phyloP scores from a whole-genome alignment of 2,113 vertebrate species.

The Scortum barcoo region DNA sequence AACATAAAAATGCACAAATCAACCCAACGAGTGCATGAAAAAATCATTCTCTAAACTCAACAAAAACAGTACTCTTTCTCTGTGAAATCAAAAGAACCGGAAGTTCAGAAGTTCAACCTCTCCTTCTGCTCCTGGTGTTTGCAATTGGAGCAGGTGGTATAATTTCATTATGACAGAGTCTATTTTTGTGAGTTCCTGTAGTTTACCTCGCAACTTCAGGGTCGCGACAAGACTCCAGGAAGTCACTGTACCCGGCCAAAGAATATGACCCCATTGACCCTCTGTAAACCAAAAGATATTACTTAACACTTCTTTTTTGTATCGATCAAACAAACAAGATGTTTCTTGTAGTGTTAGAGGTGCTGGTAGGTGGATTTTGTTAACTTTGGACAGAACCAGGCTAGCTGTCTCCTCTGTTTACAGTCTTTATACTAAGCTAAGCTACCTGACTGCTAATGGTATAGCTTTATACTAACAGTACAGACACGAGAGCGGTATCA shows the following conservation, averaged over 20 bases:
- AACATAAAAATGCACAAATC: slow-evolving; percentile 64
- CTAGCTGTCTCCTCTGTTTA: not conserved
- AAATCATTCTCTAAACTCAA: slow-evolving; percentile 45
- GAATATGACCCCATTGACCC: not conserved
- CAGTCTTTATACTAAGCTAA: not conserved
- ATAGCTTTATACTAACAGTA: not conserved
- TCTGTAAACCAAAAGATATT: not conserved
- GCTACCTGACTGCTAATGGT: not conserved
- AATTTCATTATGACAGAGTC: slow-evolving; percentile 68
- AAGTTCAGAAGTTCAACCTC: slow-evolving; percentile 40
- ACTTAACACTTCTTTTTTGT: not conserved
- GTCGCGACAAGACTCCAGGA: not conserved
- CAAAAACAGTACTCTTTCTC: slow-evolving; percentile 53
- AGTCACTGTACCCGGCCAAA: not conserved
- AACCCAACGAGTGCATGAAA: slow-evolving; percentile 50
- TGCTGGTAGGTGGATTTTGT: not conserved
- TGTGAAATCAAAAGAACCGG: slow-evolving; percentile 58
- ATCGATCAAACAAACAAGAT: not conserved
- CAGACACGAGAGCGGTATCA: not conserved
- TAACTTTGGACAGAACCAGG: not conserved
- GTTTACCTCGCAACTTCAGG: not conserved
- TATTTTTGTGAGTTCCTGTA: slow-evolving; percentile 18
- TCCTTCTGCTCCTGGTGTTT: slow-evolving; percentile 50
- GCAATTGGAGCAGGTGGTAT: slow-evolving; percentile 55
- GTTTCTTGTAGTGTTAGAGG: not conserved